phyloP scores from a whole-genome alignment of 35 echinoderm and acorn worm genomes.

The Lytechinus pictus region DNA sequence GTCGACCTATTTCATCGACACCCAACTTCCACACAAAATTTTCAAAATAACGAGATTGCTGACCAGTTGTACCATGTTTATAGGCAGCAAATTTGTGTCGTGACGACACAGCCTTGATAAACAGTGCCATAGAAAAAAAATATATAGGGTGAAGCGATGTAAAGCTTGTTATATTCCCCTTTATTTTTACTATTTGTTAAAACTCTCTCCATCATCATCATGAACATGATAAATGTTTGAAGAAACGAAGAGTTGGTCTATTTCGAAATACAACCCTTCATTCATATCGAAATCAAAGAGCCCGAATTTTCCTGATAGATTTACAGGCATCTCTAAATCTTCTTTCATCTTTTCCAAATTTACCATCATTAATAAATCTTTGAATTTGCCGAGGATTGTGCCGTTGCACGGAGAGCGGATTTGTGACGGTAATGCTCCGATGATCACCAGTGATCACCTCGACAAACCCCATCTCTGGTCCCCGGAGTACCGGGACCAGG shows the following conservation, averaged over 20 bases:
- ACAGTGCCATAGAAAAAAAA: background rate
- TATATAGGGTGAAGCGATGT: background rate
- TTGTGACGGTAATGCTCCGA: constrained; percentile 26
- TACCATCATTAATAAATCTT: constrained; percentile 24
- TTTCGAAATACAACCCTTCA: constrained; percentile 12
- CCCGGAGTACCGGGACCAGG: background rate
- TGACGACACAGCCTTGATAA: background rate
- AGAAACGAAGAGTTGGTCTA: constrained; percentile 18
- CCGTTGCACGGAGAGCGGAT: constrained; percentile 3
- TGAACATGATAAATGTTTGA: constrained; percentile 14
- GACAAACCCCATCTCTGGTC: constrained; percentile 17
- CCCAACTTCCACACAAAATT: no score
- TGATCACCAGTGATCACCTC: constrained; percentile 32
- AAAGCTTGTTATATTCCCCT: background rate
- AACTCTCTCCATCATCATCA: background rate
- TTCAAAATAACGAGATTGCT: no score
- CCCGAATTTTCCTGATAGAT: background rate
- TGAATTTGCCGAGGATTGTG: constrained; percentile 37
- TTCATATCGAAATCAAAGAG: constrained; percentile 13
- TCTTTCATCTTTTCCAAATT: constrained; percentile 34
- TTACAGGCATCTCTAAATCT: constrained; percentile 19
- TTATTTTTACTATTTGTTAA: background rate
- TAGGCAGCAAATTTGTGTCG: no score
- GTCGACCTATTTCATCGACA: no score
- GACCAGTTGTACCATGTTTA: no score